These are phyloP conservation scores for Heliothis peltigera DNA, from an alignment of 2,888 invertebrate species.

Conservation along the genomic window DNA sequence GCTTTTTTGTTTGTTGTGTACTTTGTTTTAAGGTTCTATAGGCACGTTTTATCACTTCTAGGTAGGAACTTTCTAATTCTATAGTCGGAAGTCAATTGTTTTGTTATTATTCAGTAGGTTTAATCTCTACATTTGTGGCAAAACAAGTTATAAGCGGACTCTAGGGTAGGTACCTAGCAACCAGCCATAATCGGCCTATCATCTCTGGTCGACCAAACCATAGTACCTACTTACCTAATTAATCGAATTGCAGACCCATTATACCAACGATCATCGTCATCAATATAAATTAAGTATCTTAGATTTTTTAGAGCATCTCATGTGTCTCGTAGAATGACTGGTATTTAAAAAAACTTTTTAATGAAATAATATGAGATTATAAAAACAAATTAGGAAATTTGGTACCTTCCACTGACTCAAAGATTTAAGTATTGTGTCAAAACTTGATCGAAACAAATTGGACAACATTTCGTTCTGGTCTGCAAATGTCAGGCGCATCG, in stretches of 20 bases:
- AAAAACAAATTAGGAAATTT: too few species aligned
- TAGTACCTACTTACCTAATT: too few species aligned
- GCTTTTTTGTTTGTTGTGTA: slow-evolving; percentile 5
- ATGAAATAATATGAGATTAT: too few species aligned
- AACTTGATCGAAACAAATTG: neutral
- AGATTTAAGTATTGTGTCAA: neutral
- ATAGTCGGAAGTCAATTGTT: too few species aligned
- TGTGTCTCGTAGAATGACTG: neutral
- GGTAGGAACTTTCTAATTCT: neutral
- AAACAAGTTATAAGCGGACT: too few species aligned
- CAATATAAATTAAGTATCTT: slow-evolving; percentile 50
- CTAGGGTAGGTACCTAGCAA: too few species aligned
- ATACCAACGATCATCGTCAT: slow-evolving; percentile 57
- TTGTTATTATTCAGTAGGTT: too few species aligned
- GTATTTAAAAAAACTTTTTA: too few species aligned
- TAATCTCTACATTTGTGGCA: neutral
- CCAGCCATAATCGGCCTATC: too few species aligned
- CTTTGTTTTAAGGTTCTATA: neutral
- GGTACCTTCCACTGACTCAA: neutral
- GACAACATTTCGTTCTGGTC: neutral
- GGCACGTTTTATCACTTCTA: neutral
- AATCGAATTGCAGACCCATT: slow-evolving; percentile 53
- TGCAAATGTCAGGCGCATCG: neutral
- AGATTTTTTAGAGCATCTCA: slow-evolving; percentile 17
- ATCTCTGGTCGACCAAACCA: slow-evolving; percentile 21